A percentile compares a stretch with the other conserved stretches of the same genome.
Conservation (phyloP, 2,888 invertebrate genomes). For the Diaphora mendica region DNA sequence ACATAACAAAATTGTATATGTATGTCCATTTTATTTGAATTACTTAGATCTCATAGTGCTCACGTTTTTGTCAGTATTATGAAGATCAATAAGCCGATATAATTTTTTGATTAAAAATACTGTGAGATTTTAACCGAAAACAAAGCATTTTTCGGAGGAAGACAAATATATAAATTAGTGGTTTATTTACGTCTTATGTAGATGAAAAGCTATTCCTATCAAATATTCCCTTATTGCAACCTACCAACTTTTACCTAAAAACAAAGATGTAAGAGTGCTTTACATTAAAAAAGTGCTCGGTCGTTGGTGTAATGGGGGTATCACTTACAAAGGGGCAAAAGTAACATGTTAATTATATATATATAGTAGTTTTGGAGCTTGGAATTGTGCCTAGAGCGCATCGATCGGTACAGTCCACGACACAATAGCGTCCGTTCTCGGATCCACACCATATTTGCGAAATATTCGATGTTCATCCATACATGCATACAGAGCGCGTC, state of each 20-base stretch:
- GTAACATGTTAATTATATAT: constrained; percentile 1
- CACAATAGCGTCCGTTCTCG: not conserved
- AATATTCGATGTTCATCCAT: not conserved
- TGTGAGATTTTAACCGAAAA: not conserved
- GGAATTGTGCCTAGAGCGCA: not conserved
- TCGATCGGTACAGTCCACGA: not conserved
- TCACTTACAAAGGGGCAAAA: not conserved
- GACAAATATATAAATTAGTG: not conserved
- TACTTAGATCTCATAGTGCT: not conserved
- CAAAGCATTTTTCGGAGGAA: not conserved
- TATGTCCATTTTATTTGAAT: not conserved
- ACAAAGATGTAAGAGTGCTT: not conserved
- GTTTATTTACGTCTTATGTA: not conserved
- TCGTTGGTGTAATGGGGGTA: not conserved
- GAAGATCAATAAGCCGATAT: not conserved
- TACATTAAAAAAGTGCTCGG: not conserved
- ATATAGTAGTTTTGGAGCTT: too few species aligned
- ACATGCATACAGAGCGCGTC: not conserved
- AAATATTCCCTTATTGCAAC: not conserved
- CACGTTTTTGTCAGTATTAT: not conserved
- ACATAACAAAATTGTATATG: too few species aligned
- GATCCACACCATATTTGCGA: not conserved
- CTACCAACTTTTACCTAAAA: not conserved
- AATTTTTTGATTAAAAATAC: not conserved
- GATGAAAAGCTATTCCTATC: not conserved